Conservation (phyloP, 1,140 invertebrate genomes). For the Tetranychus urticae region DNA sequence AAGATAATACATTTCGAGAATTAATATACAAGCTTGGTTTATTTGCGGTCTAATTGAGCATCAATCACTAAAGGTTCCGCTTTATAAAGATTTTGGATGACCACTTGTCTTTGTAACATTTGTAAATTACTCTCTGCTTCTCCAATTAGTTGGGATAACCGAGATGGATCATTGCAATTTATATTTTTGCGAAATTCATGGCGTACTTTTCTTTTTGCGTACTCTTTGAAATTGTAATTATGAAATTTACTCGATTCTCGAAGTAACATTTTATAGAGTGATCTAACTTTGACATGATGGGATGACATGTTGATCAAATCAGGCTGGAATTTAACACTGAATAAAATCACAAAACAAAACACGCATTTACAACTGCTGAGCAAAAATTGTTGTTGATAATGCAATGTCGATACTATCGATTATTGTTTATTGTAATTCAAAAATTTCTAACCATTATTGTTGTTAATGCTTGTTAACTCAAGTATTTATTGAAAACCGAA, state of each 20-base stretch:
- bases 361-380: too few relatives aligned
- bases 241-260: conserved; percentile 12
- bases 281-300: conserved; percentile 6
- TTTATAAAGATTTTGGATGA: conserved; percentile 10
- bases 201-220: conserved; percentile 18
- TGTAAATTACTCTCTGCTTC: conserved; percentile 19
- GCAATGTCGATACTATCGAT: too few relatives aligned
- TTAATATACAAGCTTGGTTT: neutral
- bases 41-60: too few relatives aligned
- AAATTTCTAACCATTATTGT: too few relatives aligned
- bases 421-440: too few relatives aligned
- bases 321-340: too few relatives aligned
- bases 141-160: conserved; percentile 15
- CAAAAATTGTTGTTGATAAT: too few relatives aligned
- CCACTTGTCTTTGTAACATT: conserved; percentile 20
- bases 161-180: conserved; percentile 14
- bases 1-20: neutral
- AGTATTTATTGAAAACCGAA: too few relatives aligned
- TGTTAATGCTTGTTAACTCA: too few relatives aligned
- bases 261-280: conserved; percentile 12
- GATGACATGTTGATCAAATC: too few relatives aligned
- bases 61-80: conserved; percentile 11
- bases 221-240: conserved; percentile 17
- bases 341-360: too few relatives aligned
- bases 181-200: conserved; percentile 20